Percentiles rank a stretch among this genome's conserved stretches.
phyloP scores from a whole-genome alignment of 2,797 vertebrate species.

The Muraenolepis orangiensis region DNA sequence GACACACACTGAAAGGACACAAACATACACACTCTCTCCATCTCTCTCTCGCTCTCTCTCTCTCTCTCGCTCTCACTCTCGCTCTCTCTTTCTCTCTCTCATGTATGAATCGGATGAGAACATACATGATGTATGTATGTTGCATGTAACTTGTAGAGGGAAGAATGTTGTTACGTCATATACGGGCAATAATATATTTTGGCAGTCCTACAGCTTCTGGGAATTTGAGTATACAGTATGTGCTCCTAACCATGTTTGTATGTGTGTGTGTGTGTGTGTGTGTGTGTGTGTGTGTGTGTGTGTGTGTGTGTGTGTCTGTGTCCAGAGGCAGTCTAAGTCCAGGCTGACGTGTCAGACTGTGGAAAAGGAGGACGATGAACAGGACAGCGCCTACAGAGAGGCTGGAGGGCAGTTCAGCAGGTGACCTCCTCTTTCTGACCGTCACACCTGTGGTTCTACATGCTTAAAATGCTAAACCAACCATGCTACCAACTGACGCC shows the following conservation, averaged over 20 bases:
- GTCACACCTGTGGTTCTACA: too few species aligned
- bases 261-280: slow-evolving; percentile 11
- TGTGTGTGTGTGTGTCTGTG: slow-evolving; percentile 37
- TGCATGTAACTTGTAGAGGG: too few species aligned
- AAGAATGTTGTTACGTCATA: neutral
- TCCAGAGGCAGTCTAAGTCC: slow-evolving; percentile 86
- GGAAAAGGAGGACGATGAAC: slow-evolving; percentile 85
- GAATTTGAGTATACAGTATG: slow-evolving; percentile 11
- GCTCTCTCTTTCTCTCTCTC: neutral
- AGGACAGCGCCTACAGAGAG: slow-evolving; percentile 77
- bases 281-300: slow-evolving; percentile 16
- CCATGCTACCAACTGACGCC: neutral
- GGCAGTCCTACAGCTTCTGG: neutral
- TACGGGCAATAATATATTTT: neutral
- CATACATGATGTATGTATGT: too few species aligned
- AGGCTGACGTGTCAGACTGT: slow-evolving; percentile 78
- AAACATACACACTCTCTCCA: slow-evolving; percentile 6
- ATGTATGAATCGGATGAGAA: too few species aligned
- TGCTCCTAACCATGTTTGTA: neutral
- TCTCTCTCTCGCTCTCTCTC: neutral
- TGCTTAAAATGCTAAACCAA: neutral
- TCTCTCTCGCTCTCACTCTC: neutral
- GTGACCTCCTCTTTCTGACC: slow-evolving; percentile 57
- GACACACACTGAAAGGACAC: slow-evolving; percentile 17
- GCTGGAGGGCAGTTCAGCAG: slow-evolving; percentile 81